Evolutionary conservation across 2,113 vertebrate genomes (phyloP).

Genomic region (Poicephalus meyeri): DNA sequence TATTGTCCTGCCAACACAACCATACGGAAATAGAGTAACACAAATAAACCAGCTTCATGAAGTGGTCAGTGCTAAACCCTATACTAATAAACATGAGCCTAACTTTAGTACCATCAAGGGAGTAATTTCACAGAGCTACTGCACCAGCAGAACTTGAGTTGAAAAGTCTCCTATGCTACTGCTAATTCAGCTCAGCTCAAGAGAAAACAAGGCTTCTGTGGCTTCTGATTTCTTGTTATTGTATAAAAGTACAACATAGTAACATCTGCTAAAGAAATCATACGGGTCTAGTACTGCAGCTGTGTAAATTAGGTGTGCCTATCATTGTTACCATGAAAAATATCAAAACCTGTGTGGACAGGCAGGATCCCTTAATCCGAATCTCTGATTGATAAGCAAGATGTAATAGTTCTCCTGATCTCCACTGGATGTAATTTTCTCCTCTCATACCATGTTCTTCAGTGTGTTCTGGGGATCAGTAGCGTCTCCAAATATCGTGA

Average conservation of each 20-base stretch:
- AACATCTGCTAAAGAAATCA: neutral
- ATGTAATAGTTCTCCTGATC: neutral
- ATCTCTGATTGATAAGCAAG: neutral
- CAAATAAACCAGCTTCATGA: neutral
- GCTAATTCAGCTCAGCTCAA: neutral
- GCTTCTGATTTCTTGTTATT: neutral
- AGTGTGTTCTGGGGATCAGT: neutral
- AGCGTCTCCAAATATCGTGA: neutral
- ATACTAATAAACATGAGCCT: neutral
- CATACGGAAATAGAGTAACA: neutral
- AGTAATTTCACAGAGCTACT: neutral
- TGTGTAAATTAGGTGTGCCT: neutral
- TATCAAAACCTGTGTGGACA: neutral
- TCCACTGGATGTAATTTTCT: neutral
- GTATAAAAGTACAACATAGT: neutral
- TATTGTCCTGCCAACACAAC: neutral
- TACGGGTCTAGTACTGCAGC: neutral
- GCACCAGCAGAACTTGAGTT: neutral
- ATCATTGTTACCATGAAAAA: neutral
- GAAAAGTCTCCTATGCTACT: neutral
- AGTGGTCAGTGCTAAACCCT: neutral
- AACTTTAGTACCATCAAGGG: neutral
- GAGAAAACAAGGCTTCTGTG: neutral
- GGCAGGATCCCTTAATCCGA: neutral
- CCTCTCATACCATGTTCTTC: neutral